A percentile compares a stretch with the other conserved stretches of the same genome.
These are phyloP conservation scores for Arctopsyche grandis DNA, from an alignment of 1,140 invertebrate genomes.

Conservation along the genomic window DNA sequence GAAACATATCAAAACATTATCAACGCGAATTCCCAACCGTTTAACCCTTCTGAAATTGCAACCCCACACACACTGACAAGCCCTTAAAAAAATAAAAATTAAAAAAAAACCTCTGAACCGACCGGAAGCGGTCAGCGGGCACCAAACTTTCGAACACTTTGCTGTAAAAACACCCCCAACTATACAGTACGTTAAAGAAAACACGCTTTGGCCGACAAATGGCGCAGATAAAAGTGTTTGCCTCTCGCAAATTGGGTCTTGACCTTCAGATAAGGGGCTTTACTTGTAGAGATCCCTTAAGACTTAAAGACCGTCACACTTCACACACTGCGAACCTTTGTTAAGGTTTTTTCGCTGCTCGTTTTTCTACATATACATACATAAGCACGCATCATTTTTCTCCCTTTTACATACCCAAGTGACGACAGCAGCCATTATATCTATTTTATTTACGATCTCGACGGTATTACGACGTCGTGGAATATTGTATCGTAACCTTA, in stretches of 20 bases:
- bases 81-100: too few relatives aligned
- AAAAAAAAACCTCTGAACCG: background rate
- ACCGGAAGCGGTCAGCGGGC: background rate
- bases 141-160: background rate
- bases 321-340: constrained; percentile 18
- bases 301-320: constrained; percentile 32
- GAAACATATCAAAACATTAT: constrained; percentile 32
- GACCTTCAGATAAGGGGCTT: constrained; percentile 37
- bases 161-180: background rate
- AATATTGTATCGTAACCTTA: constrained; percentile 8
- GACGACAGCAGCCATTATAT: background rate
- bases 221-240: constrained; percentile 14
- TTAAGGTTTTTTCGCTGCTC: background rate
- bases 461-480: background rate
- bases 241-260: constrained; percentile 35
- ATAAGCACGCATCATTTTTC: background rate
- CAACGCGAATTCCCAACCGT: background rate
- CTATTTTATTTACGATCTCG: background rate
- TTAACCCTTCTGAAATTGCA: constrained; percentile 19
- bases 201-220: constrained; percentile 19
- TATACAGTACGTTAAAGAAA: constrained; percentile 9
- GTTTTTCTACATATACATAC: background rate
- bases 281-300: constrained; percentile 34
- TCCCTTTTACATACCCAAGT: background rate
- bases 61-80: background rate